phyloP scores from a whole-genome alignment of 2,888 invertebrate genomes.

The Chironomus riparius region DNA sequence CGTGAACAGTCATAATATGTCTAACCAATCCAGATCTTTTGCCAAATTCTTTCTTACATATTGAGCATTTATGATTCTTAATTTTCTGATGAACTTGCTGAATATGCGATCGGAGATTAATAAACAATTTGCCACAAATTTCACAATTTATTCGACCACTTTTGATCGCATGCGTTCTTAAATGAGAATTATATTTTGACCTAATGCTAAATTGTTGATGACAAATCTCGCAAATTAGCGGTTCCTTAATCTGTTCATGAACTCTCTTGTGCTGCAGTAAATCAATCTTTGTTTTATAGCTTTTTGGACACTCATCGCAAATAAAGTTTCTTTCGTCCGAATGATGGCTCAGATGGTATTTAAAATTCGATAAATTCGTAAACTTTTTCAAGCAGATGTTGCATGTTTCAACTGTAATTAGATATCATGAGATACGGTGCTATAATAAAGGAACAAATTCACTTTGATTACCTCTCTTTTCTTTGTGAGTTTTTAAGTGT shows the following conservation, averaged over 20 bases:
- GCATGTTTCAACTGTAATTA: neutral
- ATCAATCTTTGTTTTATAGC: conserved; percentile 35
- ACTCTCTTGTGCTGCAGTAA: conserved; percentile 35
- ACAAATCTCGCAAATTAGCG: conserved; percentile 35
- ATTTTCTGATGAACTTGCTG: conserved; percentile 10
- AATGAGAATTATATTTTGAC: conserved; percentile 36
- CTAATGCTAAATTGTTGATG: conserved; percentile 36
- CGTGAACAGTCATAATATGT: neutral
- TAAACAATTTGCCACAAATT: neutral
- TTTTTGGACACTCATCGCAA: conserved; percentile 35
- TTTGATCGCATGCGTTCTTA: conserved; percentile 31
- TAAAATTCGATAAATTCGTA: conserved; percentile 1
- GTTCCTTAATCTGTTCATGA: conserved; percentile 35
- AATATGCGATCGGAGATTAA: neutral
- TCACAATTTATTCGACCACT: neutral
- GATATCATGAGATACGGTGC: neutral
- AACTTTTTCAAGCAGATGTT: neutral
- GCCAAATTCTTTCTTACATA: conserved; percentile 1
- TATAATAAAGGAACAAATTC: neutral
- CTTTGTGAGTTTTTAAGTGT: neutral
- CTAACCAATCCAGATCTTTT: conserved; percentile 1
- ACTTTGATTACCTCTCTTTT: neutral
- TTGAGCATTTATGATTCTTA: neutral
- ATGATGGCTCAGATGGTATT: conserved; percentile 9
- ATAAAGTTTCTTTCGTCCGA: neutral